These are phyloP conservation scores for Caprella mutica DNA, from an alignment of 2,888 invertebrate species.

Conservation along the genomic window DNA sequence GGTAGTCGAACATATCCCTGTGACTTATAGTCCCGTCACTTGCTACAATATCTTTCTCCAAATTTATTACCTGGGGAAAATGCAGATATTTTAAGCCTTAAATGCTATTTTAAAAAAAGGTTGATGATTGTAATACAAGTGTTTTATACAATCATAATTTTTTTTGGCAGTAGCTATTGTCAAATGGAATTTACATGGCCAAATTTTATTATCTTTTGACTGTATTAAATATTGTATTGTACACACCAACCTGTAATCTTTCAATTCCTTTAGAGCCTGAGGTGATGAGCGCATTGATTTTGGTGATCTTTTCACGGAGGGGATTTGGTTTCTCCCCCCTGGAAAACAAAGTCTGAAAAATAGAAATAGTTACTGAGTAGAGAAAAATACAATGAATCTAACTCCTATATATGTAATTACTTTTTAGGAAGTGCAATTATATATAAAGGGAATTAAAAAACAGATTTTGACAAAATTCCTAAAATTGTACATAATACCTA, in stretches of 20 bases:
- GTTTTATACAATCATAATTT: not conserved
- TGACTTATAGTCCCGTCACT: conserved; percentile 60
- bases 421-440: not conserved
- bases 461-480: conserved; percentile 37
- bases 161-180: too few species aligned
- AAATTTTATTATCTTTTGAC: too few species aligned
- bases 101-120: too few species aligned
- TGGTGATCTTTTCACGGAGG: conserved; percentile 60
- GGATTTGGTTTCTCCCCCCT: conserved; percentile 74
- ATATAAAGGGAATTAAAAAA: conserved; percentile 4
- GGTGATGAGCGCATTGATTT: conserved; percentile 62
- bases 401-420: not conserved
- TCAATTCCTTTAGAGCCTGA: conserved; percentile 48
- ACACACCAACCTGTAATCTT: conserved; percentile 57
- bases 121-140: too few species aligned
- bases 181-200: too few species aligned
- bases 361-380: too few species aligned
- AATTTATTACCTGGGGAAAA: conserved; percentile 20
- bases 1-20: conserved; percentile 84
- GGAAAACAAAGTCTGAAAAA: conserved; percentile 68
- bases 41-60: conserved; percentile 21
- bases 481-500: too few species aligned
- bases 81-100: not conserved
- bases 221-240: not conserved
- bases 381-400: too few species aligned